phyloP scores from a whole-genome alignment of 2,113 vertebrate species.

The Coptodon rendalli region DNA sequence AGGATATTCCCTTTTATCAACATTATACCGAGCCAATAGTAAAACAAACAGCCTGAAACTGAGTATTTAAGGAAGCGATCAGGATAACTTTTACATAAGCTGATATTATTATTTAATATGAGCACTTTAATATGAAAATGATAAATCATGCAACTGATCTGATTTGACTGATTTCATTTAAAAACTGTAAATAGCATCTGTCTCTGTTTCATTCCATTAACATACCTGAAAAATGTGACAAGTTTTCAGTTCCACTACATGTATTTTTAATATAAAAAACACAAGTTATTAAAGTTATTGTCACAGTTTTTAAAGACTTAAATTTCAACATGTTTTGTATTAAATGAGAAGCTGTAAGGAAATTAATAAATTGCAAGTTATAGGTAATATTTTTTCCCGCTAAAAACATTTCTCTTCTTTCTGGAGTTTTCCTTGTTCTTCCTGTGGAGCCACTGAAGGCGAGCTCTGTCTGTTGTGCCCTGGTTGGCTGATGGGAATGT shows the following conservation, averaged over 20 bases:
- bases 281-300: background rate
- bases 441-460: slow-evolving; percentile 78
- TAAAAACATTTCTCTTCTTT: slow-evolving; percentile 67
- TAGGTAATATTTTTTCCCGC: slow-evolving; percentile 53
- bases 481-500: slow-evolving; percentile 77
- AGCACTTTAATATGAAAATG: background rate
- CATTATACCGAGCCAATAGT: background rate
- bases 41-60: background rate
- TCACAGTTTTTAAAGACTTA: background rate
- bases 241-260: background rate
- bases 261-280: background rate
- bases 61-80: background rate
- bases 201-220: background rate
- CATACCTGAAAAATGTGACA: background rate
- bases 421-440: slow-evolving; percentile 68
- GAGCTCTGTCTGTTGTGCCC: slow-evolving; percentile 57
- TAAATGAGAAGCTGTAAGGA: background rate
- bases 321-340: background rate
- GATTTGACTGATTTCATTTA: background rate
- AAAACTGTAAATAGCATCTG: background rate
- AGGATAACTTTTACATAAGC: background rate
- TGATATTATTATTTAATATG: background rate
- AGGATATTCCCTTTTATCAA: background rate
- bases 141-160: background rate
- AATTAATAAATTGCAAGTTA: background rate